A percentile compares a stretch with the other conserved stretches of the same genome.
Conservation (phyloP, 2,888 invertebrate species). For the Aquatica leii region DNA sequence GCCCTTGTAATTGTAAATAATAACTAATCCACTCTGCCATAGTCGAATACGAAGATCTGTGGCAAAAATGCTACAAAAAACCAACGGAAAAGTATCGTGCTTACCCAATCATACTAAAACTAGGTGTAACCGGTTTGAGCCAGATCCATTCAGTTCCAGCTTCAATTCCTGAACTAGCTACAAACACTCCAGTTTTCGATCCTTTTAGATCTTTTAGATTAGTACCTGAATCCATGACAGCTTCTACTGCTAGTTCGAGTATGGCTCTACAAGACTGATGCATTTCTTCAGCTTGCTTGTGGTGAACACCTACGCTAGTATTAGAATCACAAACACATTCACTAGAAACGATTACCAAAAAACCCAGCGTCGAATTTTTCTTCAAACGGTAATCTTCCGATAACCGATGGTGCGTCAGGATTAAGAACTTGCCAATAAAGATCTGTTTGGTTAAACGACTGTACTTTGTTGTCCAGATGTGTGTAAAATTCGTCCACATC, state of each 20-base stretch:
- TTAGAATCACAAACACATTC: no score
- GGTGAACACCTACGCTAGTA: background rate
- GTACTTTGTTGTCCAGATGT: no score
- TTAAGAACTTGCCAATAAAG: no score
- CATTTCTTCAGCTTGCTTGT: background rate
- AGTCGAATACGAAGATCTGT: no score
- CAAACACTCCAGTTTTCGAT: background rate
- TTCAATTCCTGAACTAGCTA: background rate
- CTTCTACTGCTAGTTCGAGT: background rate
- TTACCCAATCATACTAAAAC: background rate
- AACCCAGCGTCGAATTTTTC: no score
- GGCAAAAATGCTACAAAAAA: no score
- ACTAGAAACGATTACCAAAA: no score
- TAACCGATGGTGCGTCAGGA: no score
- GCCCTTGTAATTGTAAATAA: background rate
- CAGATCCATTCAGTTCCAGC: background rate
- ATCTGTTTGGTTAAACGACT: no score
- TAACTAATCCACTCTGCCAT: background rate
- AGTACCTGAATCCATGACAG: background rate
- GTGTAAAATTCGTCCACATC: no score
- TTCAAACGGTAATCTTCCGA: no score
- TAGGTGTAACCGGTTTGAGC: background rate
- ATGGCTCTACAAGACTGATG: background rate
- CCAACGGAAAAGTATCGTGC: no score
- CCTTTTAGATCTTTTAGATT: background rate